Conservation (phyloP, 2,888 invertebrate genomes). For the Lordiphosa andalusiaca region DNA sequence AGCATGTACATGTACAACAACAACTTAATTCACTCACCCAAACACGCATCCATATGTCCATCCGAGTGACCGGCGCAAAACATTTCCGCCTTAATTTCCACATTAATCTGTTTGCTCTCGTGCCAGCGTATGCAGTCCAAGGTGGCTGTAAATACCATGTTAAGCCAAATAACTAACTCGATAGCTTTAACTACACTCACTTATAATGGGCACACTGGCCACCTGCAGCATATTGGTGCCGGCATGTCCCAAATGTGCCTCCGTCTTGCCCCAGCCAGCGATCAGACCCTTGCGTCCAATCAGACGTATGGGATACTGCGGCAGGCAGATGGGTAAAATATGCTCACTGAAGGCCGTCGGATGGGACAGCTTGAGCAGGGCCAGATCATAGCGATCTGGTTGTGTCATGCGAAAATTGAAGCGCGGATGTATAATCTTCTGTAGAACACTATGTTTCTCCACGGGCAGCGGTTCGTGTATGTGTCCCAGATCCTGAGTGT, state of each 20-base stretch:
- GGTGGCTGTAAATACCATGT: conserved; percentile 81
- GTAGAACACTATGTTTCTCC: conserved; percentile 85
- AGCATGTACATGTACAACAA: not conserved
- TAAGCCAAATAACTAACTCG: not conserved
- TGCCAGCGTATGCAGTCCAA: conserved; percentile 91
- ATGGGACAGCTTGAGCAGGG: conserved; percentile 86
- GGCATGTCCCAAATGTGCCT: conserved; percentile 86
- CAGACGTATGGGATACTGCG: conserved; percentile 81
- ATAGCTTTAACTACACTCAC: conserved; percentile 80
- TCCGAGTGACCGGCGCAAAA: conserved; percentile 92
- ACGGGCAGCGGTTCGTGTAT: conserved; percentile 84
- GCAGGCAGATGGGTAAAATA: conserved; percentile 90
- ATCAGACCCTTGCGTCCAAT: conserved; percentile 84
- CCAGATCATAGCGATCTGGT: conserved; percentile 90
- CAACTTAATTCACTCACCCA: conserved; percentile 81
- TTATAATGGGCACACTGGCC: conserved; percentile 90
- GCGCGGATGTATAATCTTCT: conserved; percentile 89
- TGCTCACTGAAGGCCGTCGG: conserved; percentile 84
- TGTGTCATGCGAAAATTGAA: conserved; percentile 91
- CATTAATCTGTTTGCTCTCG: conserved; percentile 88
- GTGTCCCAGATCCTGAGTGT: conserved; percentile 86
- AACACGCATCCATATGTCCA: conserved; percentile 90
- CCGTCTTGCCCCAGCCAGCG: conserved; percentile 93
- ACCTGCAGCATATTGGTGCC: conserved; percentile 91
- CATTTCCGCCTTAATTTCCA: conserved; percentile 89